Conservation (phyloP, 2,113 vertebrate species). For the Upupa epops region DNA sequence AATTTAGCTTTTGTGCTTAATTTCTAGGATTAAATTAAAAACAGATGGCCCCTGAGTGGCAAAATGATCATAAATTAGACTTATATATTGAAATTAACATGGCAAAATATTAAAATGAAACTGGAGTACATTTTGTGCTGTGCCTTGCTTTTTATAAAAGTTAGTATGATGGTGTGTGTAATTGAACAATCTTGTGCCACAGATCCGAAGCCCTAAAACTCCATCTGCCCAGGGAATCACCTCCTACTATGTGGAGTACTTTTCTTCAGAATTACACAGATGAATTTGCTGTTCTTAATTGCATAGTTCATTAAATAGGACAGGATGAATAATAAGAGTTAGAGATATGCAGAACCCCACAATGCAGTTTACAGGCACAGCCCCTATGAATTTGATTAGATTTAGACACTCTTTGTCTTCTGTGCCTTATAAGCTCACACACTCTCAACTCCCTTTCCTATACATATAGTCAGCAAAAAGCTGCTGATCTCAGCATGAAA, state of each 20-base stretch:
- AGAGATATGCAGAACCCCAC: background rate
- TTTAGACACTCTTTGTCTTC: background rate
- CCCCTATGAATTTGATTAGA: background rate
- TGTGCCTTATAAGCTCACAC: fast-evolving
- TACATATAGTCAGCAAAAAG: background rate
- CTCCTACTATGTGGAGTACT: background rate
- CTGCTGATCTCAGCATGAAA: background rate
- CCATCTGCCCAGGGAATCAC: background rate
- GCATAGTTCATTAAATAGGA: background rate
- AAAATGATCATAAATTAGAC: constrained; percentile 53
- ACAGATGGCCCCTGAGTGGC: constrained; percentile 35
- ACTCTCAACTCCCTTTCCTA: background rate
- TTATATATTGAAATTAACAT: constrained; percentile 41
- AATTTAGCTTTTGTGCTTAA: constrained; percentile 60
- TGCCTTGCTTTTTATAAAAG: background rate
- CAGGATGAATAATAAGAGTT: background rate
- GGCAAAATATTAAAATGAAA: constrained; percentile 35
- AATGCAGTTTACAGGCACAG: background rate
- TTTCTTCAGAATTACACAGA: background rate
- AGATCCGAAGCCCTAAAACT: background rate
- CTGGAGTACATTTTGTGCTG: background rate
- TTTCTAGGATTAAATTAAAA: constrained; percentile 66
- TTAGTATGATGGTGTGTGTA: background rate
- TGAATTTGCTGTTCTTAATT: background rate
- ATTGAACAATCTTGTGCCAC: background rate